A percentile compares a stretch with the other conserved stretches of the same genome.
Conservation (phyloP, 2,113 vertebrate species). For the Xyliphius kryptos region DNA sequence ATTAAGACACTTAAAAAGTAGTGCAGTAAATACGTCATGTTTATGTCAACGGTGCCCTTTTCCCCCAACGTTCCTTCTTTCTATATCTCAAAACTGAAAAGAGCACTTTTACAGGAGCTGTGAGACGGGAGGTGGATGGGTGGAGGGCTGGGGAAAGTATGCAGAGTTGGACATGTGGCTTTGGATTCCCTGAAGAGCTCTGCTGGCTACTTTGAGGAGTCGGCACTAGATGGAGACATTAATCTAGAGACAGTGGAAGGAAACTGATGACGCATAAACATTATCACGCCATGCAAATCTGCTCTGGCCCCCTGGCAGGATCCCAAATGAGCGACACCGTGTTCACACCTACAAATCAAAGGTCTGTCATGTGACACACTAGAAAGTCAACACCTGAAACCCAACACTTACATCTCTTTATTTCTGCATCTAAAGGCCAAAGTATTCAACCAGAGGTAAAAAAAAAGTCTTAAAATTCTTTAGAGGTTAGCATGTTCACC, state of each 20-base stretch:
- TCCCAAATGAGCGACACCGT: background rate
- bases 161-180: background rate
- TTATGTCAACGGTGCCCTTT: constrained; percentile 12
- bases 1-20: background rate
- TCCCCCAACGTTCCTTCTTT: background rate
- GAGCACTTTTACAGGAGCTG: background rate
- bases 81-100: background rate
- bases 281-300: constrained; percentile 27
- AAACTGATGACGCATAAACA: constrained; percentile 18
- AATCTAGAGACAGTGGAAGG: constrained; percentile 47
- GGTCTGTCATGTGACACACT: background rate
- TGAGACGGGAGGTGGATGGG: background rate
- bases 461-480: no score
- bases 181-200: background rate
- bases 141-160: fast-evolving
- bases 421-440: no score
- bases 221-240: constrained; percentile 65
- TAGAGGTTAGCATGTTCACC: no score
- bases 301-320: constrained; percentile 1
- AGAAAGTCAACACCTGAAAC: no score
- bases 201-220: constrained; percentile 42
- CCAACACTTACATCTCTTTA: no score
- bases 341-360: background rate
- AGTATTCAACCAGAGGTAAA: no score
- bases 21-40: constrained; percentile 11